A percentile compares a stretch with the other conserved stretches of the same genome.
phyloP scores from a whole-genome alignment of 2,797 vertebrate genomes.

The Chelon labrosus region DNA sequence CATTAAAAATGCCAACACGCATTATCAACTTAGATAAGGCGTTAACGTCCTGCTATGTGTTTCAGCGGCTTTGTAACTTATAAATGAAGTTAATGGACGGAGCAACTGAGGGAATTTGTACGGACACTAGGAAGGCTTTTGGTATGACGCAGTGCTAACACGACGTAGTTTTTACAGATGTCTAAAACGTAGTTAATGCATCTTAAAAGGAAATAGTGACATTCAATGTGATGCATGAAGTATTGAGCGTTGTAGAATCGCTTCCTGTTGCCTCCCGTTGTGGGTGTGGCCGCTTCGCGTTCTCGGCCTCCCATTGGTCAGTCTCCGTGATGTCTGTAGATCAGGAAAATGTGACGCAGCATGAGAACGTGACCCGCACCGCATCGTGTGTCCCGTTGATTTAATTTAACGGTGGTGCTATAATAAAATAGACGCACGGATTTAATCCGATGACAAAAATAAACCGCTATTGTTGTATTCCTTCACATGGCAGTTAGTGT shows the following conservation, averaged over 20 bases:
- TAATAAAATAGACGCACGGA: no score
- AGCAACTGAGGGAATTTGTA: neutral
- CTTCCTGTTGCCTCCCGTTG: slow-evolving; percentile 73
- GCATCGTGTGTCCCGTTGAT: slow-evolving; percentile 60
- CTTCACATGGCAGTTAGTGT: neutral
- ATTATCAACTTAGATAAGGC: neutral
- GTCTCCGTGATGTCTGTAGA: slow-evolving; percentile 14
- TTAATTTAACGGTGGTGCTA: neutral
- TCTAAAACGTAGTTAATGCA: neutral
- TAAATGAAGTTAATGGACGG: neutral
- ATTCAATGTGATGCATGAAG: slow-evolving; percentile 19
- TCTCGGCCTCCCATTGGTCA: slow-evolving; percentile 66
- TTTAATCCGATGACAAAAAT: no score
- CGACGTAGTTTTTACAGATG: accelerated
- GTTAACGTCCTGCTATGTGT: neutral
- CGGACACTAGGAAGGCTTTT: accelerated
- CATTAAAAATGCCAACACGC: neutral
- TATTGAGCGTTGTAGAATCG: slow-evolving; percentile 10
- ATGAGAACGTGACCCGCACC: slow-evolving; percentile 78
- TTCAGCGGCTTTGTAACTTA: neutral
- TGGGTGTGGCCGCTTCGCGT: slow-evolving; percentile 66
- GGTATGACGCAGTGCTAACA: neutral
- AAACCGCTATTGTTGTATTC: neutral
- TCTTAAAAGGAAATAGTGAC: neutral
- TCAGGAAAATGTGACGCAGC: slow-evolving; percentile 85